Base-by-base conservation (phyloP, 53 echinoderm and acorn worm species). In the Luidia sarsii region DNA sequence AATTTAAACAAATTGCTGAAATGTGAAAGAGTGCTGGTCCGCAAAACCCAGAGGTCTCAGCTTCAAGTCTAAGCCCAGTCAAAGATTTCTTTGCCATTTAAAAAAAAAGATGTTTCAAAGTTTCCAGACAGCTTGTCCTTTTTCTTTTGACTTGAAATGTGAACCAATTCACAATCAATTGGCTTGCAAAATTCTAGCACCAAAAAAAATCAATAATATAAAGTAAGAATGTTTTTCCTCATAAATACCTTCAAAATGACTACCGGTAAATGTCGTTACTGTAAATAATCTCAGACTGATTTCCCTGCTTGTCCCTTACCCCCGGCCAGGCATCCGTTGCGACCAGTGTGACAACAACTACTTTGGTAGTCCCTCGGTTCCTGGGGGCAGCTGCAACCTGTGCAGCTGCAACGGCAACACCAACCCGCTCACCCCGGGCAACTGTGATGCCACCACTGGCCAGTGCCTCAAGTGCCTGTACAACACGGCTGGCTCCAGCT, bases 261-360 rank as follows among this genome's bases (percentile, higher is more conserved):
- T 10, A 30, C 14, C 13, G 67, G 28, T 31, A 27, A 6, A 7
- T 19, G 5, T 27, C 37, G 4, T 37, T 7, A 51, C 7, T 70
- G 11, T n/a, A 18, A 18, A 35, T n/a, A 10, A 10, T 27, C 36
- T 6, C 37, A 33, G 7, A 7, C 6, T 10, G 7, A 21, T 34
- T n/a, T n/a, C n/a, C n/a, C n/a, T n/a, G n/a, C 15, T 70, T 22
- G 3, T 50, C 27, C 24, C 2, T 6, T 21, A 23, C 13, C 32
- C 23, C 29, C 55, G 28, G 9, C 0, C 43, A 93, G 97, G 97
- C 50, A 96, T 96, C 33, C 93, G 97, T 30, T 96, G 97, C 68
- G 93, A 96, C 50, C 79, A 83, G 52, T 96, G 97, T 51, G 91
- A 93, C 87, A 96, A 96, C 70, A 96, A 96, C 79, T 96, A 93